Base-by-base conservation (phyloP, 2,113 vertebrate genomes). In the Aix galericulata region DNA sequence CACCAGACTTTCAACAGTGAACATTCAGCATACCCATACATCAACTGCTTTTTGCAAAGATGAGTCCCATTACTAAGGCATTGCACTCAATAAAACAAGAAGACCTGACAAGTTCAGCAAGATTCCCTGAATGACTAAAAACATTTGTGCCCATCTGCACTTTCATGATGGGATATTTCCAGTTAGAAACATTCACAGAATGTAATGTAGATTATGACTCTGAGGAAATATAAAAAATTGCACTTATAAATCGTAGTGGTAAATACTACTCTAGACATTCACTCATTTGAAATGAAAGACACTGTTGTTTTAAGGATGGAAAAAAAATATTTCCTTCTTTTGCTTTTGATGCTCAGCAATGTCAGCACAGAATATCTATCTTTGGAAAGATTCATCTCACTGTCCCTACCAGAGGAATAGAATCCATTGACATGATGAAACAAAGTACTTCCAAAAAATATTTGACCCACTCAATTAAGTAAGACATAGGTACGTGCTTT, bases 391-490 rank as follows among this genome's bases (percentile, higher is more conserved):
- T 40, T 88, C 67, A 80, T 48, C 69, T 93, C 4, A 0, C 53
- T 88, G 48, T 87, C 78, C 58, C 53, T 79, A 64, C 66, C 66
- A 86, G 52, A 83, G 59, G 62, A 86, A 88, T 91, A 82, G 69
- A 18, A 82, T 14, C 20, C 73, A 74, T 11, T 86, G 77, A 91
- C 66, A 66, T 17, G 80, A 94, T 90, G 80, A 91, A 93, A 86
- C 62, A 76, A 95, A 94, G 73, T 36, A 79, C 53, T 83, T 94
- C 44, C 42, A 72, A 91, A 95, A 95, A 94, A 93, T 84, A 89
- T 69, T 93, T 96, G 89, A 79, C 82, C 53, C 55, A 76, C 86
- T 91, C 83, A 92, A 55, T 36, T 66, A 38, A 66, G 31, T 93
- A 90, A 91, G 80, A 84, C 17, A 48, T 72, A 89, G 81, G 81